Percentiles rank a stretch among this genome's conserved stretches.
phyloP scores from a whole-genome alignment of 2,888 invertebrate genomes.

The Nasonia oneida region DNA sequence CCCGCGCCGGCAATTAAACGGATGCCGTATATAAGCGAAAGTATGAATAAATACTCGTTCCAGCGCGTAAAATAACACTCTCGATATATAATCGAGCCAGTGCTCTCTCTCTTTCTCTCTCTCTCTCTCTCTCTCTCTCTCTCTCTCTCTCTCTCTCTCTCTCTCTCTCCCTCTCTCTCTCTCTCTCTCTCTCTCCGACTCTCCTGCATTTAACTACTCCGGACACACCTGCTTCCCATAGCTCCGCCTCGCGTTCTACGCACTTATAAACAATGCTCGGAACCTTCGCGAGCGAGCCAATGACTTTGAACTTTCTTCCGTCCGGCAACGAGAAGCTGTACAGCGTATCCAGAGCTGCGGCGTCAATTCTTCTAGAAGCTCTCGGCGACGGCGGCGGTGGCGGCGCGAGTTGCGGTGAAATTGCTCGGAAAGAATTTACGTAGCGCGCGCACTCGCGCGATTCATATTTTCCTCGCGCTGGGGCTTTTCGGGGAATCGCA shows the following conservation, averaged over 20 bases:
- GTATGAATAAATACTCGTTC: conserved; percentile 41
- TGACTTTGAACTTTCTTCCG: conserved; percentile 32
- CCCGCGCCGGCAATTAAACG: conserved; percentile 31
- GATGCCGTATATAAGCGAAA: conserved; percentile 40
- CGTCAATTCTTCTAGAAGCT: conserved; percentile 34
- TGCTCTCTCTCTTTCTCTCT: background rate
- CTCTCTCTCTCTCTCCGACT: background rate
- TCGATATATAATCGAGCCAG: conserved; percentile 22
- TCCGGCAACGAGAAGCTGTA: background rate
- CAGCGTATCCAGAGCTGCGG: conserved; percentile 4
- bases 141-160: background rate
- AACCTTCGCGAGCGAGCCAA: background rate
- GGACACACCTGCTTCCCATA: background rate
- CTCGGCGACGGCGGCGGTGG: no score
- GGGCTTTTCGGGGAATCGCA: background rate
- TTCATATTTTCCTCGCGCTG: conserved; percentile 6
- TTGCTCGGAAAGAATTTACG: conserved; percentile 49
- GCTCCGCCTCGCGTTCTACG: background rate
- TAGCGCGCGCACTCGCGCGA: conserved; percentile 12
- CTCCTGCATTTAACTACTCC: background rate
- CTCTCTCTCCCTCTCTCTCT: background rate
- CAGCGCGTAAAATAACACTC: conserved; percentile 26
- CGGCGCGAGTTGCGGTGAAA: conserved; percentile 33
- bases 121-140: background rate
- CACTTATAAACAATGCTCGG: background rate